Conservation (phyloP, 2,888 invertebrate genomes). For the Epinotia bilunana region DNA sequence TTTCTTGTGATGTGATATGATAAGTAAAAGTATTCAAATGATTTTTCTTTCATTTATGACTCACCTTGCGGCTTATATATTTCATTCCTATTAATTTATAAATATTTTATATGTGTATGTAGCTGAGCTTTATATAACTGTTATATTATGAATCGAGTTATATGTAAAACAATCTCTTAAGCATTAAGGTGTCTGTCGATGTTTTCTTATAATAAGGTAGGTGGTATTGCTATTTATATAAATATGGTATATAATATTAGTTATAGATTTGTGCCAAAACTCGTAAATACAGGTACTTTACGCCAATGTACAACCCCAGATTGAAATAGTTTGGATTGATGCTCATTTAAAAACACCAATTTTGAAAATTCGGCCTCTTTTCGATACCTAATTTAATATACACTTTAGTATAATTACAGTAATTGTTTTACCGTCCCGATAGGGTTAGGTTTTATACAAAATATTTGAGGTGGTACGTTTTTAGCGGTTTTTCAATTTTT, state of each 20-base stretch:
- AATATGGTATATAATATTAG: conserved; percentile 57
- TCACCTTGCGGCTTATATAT: conserved; percentile 58
- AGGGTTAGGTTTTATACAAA: conserved; percentile 43
- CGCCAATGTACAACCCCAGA: conserved; percentile 69
- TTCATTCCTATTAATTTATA: conserved; percentile 54
- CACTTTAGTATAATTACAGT: conserved; percentile 55
- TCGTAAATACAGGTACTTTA: conserved; percentile 72
- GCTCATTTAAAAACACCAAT: conserved; percentile 67
- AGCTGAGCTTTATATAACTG: conserved; percentile 68
- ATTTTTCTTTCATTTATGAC: conserved; percentile 69
- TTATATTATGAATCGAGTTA: conserved; percentile 53
- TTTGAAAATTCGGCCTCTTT: conserved; percentile 50
- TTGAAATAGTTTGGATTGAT: conserved; percentile 48
- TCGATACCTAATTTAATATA: conserved; percentile 48
- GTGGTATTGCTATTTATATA: conserved; percentile 51
- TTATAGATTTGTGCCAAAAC: conserved; percentile 73
- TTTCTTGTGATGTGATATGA: conserved; percentile 75
- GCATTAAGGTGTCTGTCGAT: conserved; percentile 34
- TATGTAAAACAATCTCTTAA: conserved; percentile 48
- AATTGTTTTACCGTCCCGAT: conserved; percentile 52
- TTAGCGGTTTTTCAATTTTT: conserved; percentile 19
- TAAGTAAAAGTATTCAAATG: conserved; percentile 73
- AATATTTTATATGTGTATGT: conserved; percentile 64
- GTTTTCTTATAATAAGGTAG: conserved; percentile 39
- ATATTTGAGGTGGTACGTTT: conserved; percentile 23